Base-by-base conservation (phyloP, 2,888 invertebrate genomes). In the Drosophila nr. perissopoda region DNA sequence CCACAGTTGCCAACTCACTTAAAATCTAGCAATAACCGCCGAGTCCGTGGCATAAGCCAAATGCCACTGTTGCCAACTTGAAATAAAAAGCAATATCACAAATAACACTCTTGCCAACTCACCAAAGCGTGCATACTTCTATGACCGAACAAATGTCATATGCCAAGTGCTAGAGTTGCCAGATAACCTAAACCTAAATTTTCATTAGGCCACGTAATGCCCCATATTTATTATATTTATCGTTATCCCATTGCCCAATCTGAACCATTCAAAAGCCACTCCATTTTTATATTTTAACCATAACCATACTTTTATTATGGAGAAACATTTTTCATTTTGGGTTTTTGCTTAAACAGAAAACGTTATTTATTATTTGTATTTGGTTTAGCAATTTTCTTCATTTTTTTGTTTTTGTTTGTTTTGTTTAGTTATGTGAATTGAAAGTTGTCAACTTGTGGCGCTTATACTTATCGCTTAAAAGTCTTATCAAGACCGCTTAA, bases 401-500 rank as follows among this genome's bases (percentile, higher is more conserved):
- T 49, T 59, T 58, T 61, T 65, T 51, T 62, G 8, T 10, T 57
- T 58, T 45, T 45, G 51, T 73, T 64, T 70, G 67, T 72, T 54
- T 36, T 45, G 16, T 69, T 56, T 49, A 40, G 62, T 69, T 68
- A 60, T 73, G 62, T 83, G 78, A 89, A 77, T 89, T 86, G 71
- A 81, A 81, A 84, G 63, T 83, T 78, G 79, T 82, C 83, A 82
- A 82, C 86, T 81, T 78, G 69, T 71, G 69, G 67, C 64, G 21
- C 64, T 77, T 73, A 81, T 53, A 60, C 90, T 90, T 85, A 85
- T 66, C 38, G 72, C 84, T 67, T 89, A 87, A 80, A 85, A 90
- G 89, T 90, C 85, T 85, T 90, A 90, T 89, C 89, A 87, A 90
- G 90, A 90, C 90, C 85, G 76, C 85, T 87, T 85, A 90, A 90